Base-by-base conservation (phyloP, 2,888 invertebrate genomes). In the Cheilosia scutellata region DNA sequence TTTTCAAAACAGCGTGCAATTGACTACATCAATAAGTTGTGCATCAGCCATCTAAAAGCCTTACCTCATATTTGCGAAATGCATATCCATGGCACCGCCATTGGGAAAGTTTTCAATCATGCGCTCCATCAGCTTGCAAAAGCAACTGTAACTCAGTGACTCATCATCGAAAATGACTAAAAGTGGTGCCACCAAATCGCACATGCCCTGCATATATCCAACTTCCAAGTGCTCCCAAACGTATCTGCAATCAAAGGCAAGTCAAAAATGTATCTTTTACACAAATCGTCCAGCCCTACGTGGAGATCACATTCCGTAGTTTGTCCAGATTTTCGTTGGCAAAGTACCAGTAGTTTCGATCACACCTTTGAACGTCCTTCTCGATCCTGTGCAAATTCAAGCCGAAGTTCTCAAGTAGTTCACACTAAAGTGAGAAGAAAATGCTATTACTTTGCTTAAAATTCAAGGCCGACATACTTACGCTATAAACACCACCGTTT, bases 171-270 rank as follows among this genome's bases (percentile, higher is more conserved):
- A 96, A 90, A 97, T 96, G 16, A 98, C 98, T 25, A 99, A 94
- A 1, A 99, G 93, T 0, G 98, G 98, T 0, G 98, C 98, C 0
- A 96, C 97, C 80, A 99, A 93, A 93, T 98, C 98, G 92, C 98
- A 98, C 98, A 98, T 99, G 89, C 98, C 98, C 92, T 98, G 98
- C 94, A 98, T 97, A 93, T 99, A 99, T 11, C 98, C 98, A 44
- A 96, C 95, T 62, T 98, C 98, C 88, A 99, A 93, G 91, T 98
- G 97, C 91, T 98, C 97, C 97, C 98, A 98, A 2, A 99, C 98
- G 92, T 98, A 98, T n/a, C 97, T 97, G 89, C 2, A 90, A 86
- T n/a, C 68, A 78, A 66, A 47, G 51, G 2, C 27, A 11, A 55
- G 33, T 51, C 11, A 13, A 2, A 9, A 20, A 31, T 5, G 5